These are phyloP conservation scores for Pycnomerus fuliginosus DNA, from an alignment of 2,888 invertebrate genomes.

Conservation along the genomic window DNA sequence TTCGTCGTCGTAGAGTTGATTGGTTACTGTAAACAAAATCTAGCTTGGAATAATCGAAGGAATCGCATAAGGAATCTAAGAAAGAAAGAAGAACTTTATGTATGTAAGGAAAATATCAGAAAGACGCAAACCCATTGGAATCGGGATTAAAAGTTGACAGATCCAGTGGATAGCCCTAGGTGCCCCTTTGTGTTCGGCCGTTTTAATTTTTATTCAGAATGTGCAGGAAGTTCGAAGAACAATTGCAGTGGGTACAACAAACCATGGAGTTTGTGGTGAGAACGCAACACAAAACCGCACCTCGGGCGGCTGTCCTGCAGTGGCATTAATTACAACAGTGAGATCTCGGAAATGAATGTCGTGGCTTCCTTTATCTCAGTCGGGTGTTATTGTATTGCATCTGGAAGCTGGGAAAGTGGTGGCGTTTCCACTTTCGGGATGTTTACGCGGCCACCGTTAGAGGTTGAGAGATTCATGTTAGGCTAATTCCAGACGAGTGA, in stretches of 20 bases:
- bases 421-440: conserved; percentile 28
- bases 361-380: conserved; percentile 48
- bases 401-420: conserved; percentile 22
- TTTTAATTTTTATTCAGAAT: no score
- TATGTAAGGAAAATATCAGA: no score
- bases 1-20: no score
- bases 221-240: no score
- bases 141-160: no score
- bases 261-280: conserved; percentile 22
- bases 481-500: conserved; percentile 44
- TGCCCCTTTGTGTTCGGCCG: no score
- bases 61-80: no score
- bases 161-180: no score
- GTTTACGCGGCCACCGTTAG: conserved; percentile 41
- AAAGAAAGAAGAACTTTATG: no score
- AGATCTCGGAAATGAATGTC: conserved; percentile 50
- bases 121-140: no score
- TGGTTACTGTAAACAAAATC: no score
- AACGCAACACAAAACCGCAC: conserved; percentile 31
- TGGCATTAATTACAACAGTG: conserved; percentile 47
- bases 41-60: no score
- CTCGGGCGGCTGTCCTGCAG: conserved; percentile 43
- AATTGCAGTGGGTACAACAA: conserved; percentile 34
- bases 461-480: conserved; percentile 43
- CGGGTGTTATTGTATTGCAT: conserved; percentile 28